Base-by-base conservation (phyloP, 2,888 invertebrate species). In the Heliothis peltigera region DNA sequence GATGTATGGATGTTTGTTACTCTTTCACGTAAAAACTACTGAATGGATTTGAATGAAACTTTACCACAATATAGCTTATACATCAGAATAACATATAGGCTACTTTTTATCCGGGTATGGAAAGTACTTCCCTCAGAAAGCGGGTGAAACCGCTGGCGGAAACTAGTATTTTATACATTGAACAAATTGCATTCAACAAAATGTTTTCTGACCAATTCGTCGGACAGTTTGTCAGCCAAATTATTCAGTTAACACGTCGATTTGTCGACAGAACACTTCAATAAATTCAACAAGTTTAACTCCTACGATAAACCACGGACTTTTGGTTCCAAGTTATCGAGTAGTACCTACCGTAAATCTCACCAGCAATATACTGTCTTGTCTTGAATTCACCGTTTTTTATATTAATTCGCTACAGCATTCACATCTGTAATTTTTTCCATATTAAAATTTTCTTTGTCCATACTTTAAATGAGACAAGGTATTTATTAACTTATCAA, bases 401-500 rank as follows among this genome's bases (percentile, higher is more conserved):
- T 62, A 51, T 60, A 77, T 79, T 72, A 75, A 72, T 70, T 66
- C 55, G 58, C 17, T 48, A n/a, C 52, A n/a, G n/a, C 32, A 32
- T 32, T 32, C 48, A 46, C 58, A 54, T 54, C 52, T 39, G 63
- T 67, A 77, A 75, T 79, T 73, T 71, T 68, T 35, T 66, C 52
- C 54, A 63, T 71, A 74, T 68, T 77, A 59, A 61, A 59, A 64
- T 52, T 58, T 75, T n/a, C n/a, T n/a, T 75, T 60, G 55, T 71
- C 59, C 66, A 66, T 75, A 55, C 64, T 68, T 70, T 70, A 58
- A 62, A 35, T 56, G 58, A 64, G 53, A 70, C 44, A 57, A 59
- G 56, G 64, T 58, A 61, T 79, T 77, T 75, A 80, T 77, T 67
- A 71, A 75, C 39, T 69, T 75, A 74, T 74, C 67, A 32, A 67